A percentile compares a stretch with the other conserved stretches of the same genome.
These are phyloP conservation scores for Tachina lurida DNA, from an alignment of 2,888 invertebrate genomes.

Conservation along the genomic window DNA sequence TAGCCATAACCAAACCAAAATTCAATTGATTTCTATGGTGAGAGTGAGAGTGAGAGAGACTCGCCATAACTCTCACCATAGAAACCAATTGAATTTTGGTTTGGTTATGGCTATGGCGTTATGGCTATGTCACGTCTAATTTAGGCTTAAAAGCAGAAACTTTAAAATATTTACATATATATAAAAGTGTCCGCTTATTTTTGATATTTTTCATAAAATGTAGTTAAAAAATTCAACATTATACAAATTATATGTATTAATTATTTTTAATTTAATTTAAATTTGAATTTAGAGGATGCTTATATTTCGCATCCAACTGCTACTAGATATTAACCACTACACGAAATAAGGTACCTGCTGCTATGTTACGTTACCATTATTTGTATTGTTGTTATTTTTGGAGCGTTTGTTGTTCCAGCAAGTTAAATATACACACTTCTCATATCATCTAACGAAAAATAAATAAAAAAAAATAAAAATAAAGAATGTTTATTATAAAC, in stretches of 20 bases:
- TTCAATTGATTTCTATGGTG: too few species aligned
- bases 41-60: too few species aligned
- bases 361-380: conserved; percentile 37
- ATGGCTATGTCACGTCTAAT: too few species aligned
- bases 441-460: conserved; percentile 74
- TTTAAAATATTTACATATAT: too few species aligned
- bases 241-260: neutral
- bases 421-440: conserved; percentile 57
- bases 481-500: conserved; percentile 75
- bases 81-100: too few species aligned
- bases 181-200: too few species aligned
- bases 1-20: too few species aligned
- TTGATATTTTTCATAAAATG: too few species aligned
- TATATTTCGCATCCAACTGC: conserved; percentile 20
- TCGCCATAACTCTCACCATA: too few species aligned
- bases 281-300: conserved; percentile 14
- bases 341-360: conserved; percentile 53
- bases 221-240: too few species aligned
- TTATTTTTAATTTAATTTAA: neutral
- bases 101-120: too few species aligned
- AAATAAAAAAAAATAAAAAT: neutral
- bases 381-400: conserved; percentile 37
- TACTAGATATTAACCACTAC: conserved; percentile 37
- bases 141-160: too few species aligned
- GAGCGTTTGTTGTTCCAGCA: conserved; percentile 43